Evolutionary conservation across 2,888 invertebrate species (phyloP).

Genomic region (Venusia cambrica): DNA sequence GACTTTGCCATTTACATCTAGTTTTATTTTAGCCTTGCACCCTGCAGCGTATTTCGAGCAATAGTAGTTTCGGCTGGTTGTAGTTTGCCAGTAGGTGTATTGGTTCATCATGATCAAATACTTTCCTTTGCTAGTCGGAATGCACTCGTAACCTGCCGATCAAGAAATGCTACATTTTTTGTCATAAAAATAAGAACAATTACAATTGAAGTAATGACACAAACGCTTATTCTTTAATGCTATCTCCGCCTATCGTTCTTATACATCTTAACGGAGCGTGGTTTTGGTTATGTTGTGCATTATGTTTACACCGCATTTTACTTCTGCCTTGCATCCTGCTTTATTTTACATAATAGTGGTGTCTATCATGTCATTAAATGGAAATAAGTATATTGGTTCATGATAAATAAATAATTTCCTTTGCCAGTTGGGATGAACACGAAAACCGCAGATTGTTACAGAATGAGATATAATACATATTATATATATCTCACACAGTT

Average conservation of each 20-base stretch:
- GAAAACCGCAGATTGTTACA: no score
- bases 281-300: conserved; percentile 20
- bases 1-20: conserved; percentile 15
- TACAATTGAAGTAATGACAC: no score
- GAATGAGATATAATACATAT: no score
- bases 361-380: conserved; percentile 3
- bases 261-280: conserved; percentile 33
- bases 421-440: conserved; percentile 7
- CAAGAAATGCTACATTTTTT: no score
- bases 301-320: conserved; percentile 29
- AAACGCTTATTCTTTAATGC: no score
- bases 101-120: conserved; percentile 32
- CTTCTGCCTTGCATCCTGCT: conserved; percentile 27
- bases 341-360: conserved; percentile 10
- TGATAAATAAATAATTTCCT: conserved; percentile 6
- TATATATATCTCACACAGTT: no score
- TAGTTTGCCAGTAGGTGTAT: conserved; percentile 36
- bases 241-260: conserved; percentile 1
- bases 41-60: conserved; percentile 30
- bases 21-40: conserved; percentile 27
- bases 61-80: conserved; percentile 27
- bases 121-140: conserved; percentile 19
- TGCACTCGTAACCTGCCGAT: conserved; percentile 17
- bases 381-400: conserved; percentile 8
- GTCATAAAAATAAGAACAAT: no score